Evolutionary conservation across 2,888 invertebrate species (phyloP), one percentile per base, ranked within the genome.

Genomic region (Chelonus formosanus): DNA sequence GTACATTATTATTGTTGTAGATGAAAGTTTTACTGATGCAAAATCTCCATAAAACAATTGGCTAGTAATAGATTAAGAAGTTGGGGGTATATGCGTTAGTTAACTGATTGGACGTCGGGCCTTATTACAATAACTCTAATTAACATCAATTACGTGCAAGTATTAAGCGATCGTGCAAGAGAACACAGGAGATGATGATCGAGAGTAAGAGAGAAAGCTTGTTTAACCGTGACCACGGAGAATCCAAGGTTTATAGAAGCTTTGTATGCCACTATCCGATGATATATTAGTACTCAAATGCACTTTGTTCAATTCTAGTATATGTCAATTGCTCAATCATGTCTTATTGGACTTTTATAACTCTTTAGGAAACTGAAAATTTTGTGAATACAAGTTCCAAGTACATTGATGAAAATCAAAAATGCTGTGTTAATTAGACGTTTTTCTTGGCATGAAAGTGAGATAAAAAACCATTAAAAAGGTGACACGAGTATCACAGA

Each of bases 71-170:
- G 45, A 62, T 35, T 10, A 44, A 57, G 62, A 43, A 61, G 60
- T 61, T 45, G n/a, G 44, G 50, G 44, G 61, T 60, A 55, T 55
- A 55, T 6, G 47, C 48, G 57, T 52, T 62, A 62, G 62, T 57
- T 44, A 61, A 52, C 52, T 67, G 66, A 67, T 67, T 67, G 67
- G 67, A 62, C 66, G 68, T 54, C 68, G 67, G 68, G 68, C 68
- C 67, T 71, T 68, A 67, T 57, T 67, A 76, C 75, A 75, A 76
- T 78, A 67, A 71, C 71, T 70, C 72, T 75, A 79, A 78, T 79
- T 78, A 77, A 74, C 75, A 75, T 78, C 75, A 76, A 78, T 78
- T 78, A 75, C 71, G 53, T 56, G 45, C 48, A 31, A 58, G 65
- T 57, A 65, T 66, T 67, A 59, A 67, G 48, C 65, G 53, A 48